Evolutionary conservation across 2,888 invertebrate species (phyloP).

Genomic region (Sisyra terminalis): DNA sequence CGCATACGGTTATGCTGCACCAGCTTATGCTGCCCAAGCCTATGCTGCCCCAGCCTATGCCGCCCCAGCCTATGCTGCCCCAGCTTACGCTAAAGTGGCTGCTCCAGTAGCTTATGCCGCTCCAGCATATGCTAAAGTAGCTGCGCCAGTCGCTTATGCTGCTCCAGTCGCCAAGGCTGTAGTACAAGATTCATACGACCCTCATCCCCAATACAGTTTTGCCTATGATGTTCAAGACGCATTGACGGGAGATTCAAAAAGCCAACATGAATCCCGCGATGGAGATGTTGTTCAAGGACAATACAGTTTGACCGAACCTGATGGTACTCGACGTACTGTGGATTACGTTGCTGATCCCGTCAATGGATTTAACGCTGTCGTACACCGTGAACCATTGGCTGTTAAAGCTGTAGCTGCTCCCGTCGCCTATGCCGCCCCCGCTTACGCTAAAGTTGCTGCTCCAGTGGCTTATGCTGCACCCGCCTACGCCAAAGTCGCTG

Average conservation of each 20-base stretch:
- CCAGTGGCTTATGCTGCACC: conserved; percentile 7
- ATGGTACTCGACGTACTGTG: conserved; percentile 30
- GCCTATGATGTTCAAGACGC: conserved; percentile 36
- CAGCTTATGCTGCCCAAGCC: conserved; percentile 5
- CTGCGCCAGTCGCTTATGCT: conserved; percentile 15
- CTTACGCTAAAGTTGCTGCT: conserved; percentile 1
- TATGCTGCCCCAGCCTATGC: conserved; percentile 10
- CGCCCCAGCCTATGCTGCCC: conserved; percentile 11
- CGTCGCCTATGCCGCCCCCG: conserved; percentile 3
- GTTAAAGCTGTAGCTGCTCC: background rate
- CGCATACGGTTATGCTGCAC: conserved; percentile 12
- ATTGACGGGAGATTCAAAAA: conserved; percentile 30
- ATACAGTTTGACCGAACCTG: conserved; percentile 30
- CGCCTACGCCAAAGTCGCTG: conserved; percentile 7
- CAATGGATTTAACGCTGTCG: conserved; percentile 7
- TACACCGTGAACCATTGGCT: conserved; percentile 15
- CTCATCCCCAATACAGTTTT: conserved; percentile 27
- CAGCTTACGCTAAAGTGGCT: conserved; percentile 5
- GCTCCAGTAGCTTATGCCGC: conserved; percentile 5
- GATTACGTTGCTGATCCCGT: conserved; percentile 22
- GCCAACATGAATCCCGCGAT: conserved; percentile 27
- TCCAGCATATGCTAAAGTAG: conserved; percentile 3
- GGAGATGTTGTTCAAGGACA: conserved; percentile 29
- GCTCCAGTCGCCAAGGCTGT: conserved; percentile 20
- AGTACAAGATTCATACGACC: conserved; percentile 20